Base-by-base conservation (phyloP, 2,888 invertebrate species). In the Axea sp. region DNA sequence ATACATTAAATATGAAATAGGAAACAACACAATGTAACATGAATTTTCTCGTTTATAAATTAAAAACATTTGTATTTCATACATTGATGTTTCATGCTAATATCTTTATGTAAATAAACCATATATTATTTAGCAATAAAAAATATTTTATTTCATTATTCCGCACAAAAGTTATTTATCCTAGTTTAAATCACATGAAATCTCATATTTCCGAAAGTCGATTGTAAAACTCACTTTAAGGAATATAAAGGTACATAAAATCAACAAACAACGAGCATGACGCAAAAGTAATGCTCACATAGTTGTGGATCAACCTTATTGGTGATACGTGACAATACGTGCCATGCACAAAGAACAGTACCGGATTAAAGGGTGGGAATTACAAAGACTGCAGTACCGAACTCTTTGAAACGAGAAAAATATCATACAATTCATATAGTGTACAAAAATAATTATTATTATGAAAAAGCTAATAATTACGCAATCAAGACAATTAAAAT, bases 281-380 rank as follows among this genome's bases (percentile, higher is more conserved):
- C 49, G 51, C 28, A 37, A 41, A 60, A 39, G 37, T 59, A 51
- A 59, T 41, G 41, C 51, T 51, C 49, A 74, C 67, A 76, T 72
- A 55, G 57, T 76, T 75, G 75, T 77, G 72, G 77, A 76, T 79
- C 76, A 81, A 81, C 77, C 78, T 81, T 80, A 80, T 80, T 80
- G 79, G 78, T 45, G 24, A 64, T 78, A 77, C 76, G 73, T 76
- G 80, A 82, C 83, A 83, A 82, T 82, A 78, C 74, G 80, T 75
- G 73, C 69, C 60, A 57, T 67, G 76, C 77, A 81, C 77, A 80
- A 80, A 79, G 77, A 79, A 74, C 53, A 45, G 22, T 47, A 39
- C 31, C 30, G 73, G 75, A 79, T 78, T 78, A 75, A 75, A 62
- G 76, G 68, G 74, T 62, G 75, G 76, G 53, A 78, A 64, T 59